These are phyloP conservation scores for Diplolepis rosae DNA, from an alignment of 2,888 invertebrate species.

Conservation along the genomic window DNA sequence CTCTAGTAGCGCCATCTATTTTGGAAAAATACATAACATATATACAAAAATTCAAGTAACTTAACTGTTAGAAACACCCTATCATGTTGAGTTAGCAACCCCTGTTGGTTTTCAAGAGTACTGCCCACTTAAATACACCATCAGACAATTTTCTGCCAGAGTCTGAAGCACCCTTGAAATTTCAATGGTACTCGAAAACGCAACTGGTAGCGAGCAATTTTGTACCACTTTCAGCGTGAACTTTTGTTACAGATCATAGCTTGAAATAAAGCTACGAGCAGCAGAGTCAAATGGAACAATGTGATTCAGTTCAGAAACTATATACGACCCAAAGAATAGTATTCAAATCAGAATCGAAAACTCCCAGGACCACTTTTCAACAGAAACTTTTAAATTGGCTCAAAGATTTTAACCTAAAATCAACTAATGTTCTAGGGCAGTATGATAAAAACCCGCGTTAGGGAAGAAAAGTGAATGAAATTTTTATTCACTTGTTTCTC, in stretches of 20 bases:
- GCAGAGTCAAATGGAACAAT: slow-evolving; percentile 19
- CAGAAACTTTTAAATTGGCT: no score
- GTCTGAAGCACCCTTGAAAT: slow-evolving; percentile 51
- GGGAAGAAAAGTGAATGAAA: no score
- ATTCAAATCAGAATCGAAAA: background rate
- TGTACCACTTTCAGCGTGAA: slow-evolving; percentile 51
- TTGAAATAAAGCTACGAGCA: slow-evolving; percentile 43
- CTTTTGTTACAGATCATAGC: slow-evolving; percentile 49
- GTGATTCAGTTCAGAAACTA: slow-evolving; percentile 5
- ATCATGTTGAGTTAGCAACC: background rate
- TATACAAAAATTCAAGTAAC: background rate
- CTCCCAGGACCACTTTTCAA: no score
- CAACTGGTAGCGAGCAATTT: slow-evolving; percentile 68
- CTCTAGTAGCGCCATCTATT: no score
- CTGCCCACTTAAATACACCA: slow-evolving; percentile 42
- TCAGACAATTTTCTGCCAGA: slow-evolving; percentile 40
- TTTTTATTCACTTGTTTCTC: no score
- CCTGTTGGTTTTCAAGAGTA: background rate
- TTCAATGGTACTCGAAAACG: slow-evolving; percentile 58
- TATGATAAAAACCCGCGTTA: no score
- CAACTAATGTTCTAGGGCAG: no score
- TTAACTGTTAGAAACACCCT: background rate
- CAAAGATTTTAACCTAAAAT: no score
- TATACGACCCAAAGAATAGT: background rate
- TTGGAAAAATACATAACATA: no score